Percentiles rank a stretch among this genome's conserved stretches.
Evolutionary conservation across 2,797 vertebrate genomes (phyloP).

Genomic region (Rhynchonycteris naso): DNA sequence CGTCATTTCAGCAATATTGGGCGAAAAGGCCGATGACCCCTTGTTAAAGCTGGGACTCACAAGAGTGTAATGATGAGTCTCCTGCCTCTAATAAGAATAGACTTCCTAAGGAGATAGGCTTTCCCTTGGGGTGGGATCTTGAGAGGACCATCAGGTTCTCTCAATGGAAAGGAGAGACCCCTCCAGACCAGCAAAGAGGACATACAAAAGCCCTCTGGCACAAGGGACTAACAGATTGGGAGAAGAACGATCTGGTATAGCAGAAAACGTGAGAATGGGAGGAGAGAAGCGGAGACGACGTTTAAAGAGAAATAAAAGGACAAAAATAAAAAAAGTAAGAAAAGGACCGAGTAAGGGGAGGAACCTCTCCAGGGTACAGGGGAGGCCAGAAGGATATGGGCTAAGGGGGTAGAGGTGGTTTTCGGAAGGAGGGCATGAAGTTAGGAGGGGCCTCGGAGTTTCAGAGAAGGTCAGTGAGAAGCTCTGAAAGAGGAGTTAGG

Average conservation of each 20-base stretch:
- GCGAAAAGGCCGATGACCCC: not conserved
- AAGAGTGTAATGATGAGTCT: not conserved
- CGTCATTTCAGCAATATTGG: not conserved
- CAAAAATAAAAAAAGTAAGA: not conserved
- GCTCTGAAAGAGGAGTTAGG: not conserved
- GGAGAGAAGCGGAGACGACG: not conserved
- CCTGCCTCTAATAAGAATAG: not conserved
- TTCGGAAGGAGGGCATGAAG: not conserved
- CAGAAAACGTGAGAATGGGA: not conserved
- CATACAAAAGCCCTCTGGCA: not conserved
- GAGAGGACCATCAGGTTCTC: not conserved
- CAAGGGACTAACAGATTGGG: not conserved
- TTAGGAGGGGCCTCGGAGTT: not conserved
- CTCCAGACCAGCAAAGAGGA: constrained; percentile 23
- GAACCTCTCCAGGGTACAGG: not conserved
- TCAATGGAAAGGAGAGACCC: not conserved
- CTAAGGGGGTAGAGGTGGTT: not conserved
- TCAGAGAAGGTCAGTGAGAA: not conserved
- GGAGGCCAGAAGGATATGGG: not conserved
- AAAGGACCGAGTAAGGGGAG: not conserved
- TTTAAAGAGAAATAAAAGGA: not conserved
- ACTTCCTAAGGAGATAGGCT: not conserved
- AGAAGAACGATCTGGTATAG: not conserved
- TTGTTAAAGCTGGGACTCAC: not conserved
- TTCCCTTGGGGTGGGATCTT: not conserved